Conservation (phyloP, 2,888 invertebrate species). For the Cerastoderma edule region DNA sequence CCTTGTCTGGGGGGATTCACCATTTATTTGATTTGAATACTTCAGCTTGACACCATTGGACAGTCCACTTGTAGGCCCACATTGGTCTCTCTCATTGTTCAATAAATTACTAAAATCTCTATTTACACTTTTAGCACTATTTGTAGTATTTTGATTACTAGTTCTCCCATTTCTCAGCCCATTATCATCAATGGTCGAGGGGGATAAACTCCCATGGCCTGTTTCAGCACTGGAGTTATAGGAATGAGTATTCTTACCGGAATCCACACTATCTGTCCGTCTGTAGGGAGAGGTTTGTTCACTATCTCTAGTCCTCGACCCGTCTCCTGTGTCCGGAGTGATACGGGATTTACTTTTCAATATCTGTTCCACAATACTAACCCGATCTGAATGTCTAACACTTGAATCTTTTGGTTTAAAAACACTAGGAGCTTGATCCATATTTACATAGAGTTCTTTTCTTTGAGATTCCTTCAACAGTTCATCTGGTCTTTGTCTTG, state of each 20-base stretch:
- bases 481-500: conserved; percentile 32
- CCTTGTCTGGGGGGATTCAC: conserved; percentile 6
- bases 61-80: conserved; percentile 18
- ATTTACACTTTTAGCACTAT: conserved; percentile 28
- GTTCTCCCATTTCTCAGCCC: neutral
- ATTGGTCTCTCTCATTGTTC: conserved; percentile 49
- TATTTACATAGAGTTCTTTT: conserved; percentile 29
- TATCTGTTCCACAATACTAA: conserved; percentile 50
- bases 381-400: conserved; percentile 19
- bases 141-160: conserved; percentile 16
- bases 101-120: conserved; percentile 29
- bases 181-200: conserved; percentile 28
- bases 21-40: conserved; percentile 51
- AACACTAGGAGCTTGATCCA: conserved; percentile 26
- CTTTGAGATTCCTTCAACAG: conserved; percentile 40
- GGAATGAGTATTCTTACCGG: conserved; percentile 44
- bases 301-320: conserved; percentile 11
- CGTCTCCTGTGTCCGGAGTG: conserved; percentile 11
- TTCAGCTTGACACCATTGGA: conserved; percentile 44
- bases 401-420: conserved; percentile 20
- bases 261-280: conserved; percentile 52
- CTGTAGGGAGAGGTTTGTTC: conserved; percentile 26
- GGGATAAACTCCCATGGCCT: conserved; percentile 30
- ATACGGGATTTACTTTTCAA: conserved; percentile 32
- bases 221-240: conserved; percentile 46